Percentiles rank a stretch among this genome's conserved stretches.
These are phyloP conservation scores for Orthosia incerta DNA, from an alignment of 2,888 invertebrate species.

Conservation along the genomic window DNA sequence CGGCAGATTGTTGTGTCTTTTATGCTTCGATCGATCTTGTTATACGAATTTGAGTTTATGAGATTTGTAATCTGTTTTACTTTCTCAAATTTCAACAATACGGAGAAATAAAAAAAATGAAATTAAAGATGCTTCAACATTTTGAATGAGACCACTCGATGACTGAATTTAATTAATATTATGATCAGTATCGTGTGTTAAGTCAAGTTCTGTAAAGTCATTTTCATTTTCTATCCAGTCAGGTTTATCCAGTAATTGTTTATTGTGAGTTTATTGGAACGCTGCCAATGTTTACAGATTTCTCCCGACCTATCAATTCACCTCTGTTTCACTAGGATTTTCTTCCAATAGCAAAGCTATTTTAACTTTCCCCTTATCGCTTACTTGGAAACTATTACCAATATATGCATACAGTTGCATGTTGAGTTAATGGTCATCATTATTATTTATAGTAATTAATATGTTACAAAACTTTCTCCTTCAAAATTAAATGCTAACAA, in stretches of 20 bases:
- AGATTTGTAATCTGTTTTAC: conserved; percentile 39
- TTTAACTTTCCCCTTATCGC: conserved; percentile 52
- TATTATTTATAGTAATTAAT: conserved; percentile 49
- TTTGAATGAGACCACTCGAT: neutral
- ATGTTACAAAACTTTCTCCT: conserved; percentile 43
- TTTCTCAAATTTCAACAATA: conserved; percentile 13
- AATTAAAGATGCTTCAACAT: no score
- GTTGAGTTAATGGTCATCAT: conserved; percentile 32
- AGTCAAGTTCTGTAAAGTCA: neutral
- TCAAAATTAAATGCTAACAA: conserved; percentile 16
- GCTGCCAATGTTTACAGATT: conserved; percentile 41
- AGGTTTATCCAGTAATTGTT: conserved; percentile 23
- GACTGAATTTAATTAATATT: neutral
- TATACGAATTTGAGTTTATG: conserved; percentile 27
- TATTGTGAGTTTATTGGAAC: conserved; percentile 38
- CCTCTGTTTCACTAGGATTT: conserved; percentile 33
- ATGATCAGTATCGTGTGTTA: neutral
- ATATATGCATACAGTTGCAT: conserved; percentile 37
- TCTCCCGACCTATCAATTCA: conserved; percentile 52
- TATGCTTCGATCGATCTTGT: conserved; percentile 30
- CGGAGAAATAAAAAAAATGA: neutral
- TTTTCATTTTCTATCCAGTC: neutral
- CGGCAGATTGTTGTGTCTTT: conserved; percentile 46
- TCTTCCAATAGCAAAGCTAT: conserved; percentile 22
- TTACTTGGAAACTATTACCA: conserved; percentile 28